Evolutionary conservation across 2,888 invertebrate genomes (phyloP).

Genomic region (Aspidapion aeneum): DNA sequence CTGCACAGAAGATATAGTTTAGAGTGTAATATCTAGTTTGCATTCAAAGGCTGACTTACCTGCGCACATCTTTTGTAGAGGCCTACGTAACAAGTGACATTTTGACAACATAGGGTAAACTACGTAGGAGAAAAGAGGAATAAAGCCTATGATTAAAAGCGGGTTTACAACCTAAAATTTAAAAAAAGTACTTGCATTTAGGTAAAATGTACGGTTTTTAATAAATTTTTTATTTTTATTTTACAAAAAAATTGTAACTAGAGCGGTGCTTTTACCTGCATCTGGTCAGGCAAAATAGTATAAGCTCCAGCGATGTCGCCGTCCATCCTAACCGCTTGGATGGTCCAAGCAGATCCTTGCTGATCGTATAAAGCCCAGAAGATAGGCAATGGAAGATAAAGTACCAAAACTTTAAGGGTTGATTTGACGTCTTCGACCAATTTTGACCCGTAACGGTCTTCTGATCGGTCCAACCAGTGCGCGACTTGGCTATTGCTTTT

Average conservation of each 20-base stretch:
- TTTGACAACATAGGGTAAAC: constrained; percentile 78
- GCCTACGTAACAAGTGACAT: constrained; percentile 63
- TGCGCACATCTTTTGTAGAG: constrained; percentile 80
- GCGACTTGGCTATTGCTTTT: constrained; percentile 64
- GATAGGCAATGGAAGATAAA: constrained; percentile 72
- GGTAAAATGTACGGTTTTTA: no score
- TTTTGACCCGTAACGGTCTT: constrained; percentile 58
- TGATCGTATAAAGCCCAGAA: constrained; percentile 86
- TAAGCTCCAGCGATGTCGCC: constrained; percentile 69
- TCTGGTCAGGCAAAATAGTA: constrained; percentile 86
- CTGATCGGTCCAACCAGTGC: constrained; percentile 75
- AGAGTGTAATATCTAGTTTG: no score
- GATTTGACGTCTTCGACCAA: constrained; percentile 68
- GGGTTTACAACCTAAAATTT: constrained; percentile 79
- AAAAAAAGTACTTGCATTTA: neutral
- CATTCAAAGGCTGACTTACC: no score
- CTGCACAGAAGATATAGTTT: no score
- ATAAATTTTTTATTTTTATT: no score
- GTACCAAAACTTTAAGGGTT: constrained; percentile 61
- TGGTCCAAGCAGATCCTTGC: constrained; percentile 78
- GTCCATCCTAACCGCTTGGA: constrained; percentile 82
- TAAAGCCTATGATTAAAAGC: constrained; percentile 75
- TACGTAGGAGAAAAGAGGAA: constrained; percentile 76
- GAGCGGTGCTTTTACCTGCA: constrained; percentile 87
- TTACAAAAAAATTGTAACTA: no score